Conservation (phyloP, 2,797 vertebrate species). For the Notolepis coatsorum region DNA sequence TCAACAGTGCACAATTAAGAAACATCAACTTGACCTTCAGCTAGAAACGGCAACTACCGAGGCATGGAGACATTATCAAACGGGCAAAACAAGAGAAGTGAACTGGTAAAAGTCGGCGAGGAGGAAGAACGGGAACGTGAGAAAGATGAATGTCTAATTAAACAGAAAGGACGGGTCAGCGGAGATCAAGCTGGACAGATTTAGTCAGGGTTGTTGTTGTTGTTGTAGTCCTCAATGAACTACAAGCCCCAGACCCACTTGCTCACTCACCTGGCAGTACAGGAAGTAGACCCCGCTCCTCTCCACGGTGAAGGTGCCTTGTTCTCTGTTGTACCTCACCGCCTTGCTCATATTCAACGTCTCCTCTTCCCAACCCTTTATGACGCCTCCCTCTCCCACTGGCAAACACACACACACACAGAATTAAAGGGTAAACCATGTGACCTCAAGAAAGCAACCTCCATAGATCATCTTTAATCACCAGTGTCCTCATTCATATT, state of each 20-base stretch:
- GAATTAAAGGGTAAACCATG: slow-evolving; percentile 26
- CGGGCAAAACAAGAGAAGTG: too few species aligned
- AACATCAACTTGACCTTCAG: too few species aligned
- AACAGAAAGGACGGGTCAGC: not conserved
- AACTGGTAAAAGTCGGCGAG: too few species aligned
- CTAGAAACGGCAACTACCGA: too few species aligned
- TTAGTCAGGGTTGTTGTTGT: not conserved
- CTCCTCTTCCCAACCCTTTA: slow-evolving; percentile 90
- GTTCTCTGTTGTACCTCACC: slow-evolving; percentile 84
- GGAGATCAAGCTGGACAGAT: not conserved
- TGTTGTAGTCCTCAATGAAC: not conserved
- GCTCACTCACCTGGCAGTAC: slow-evolving; percentile 92
- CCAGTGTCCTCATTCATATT: slow-evolving; percentile 19
- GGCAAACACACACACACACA: slow-evolving; percentile 51
- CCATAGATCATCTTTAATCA: slow-evolving; percentile 29
- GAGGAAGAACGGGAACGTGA: not conserved
- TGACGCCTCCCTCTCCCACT: slow-evolving; percentile 87
- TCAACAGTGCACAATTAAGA: too few species aligned
- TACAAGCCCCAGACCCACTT: not conserved
- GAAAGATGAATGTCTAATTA: not conserved
- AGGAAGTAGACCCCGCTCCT: slow-evolving; percentile 90
- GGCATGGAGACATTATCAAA: too few species aligned
- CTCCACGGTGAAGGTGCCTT: slow-evolving; percentile 86
- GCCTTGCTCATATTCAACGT: slow-evolving; percentile 88
- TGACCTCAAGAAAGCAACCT: not conserved